phyloP scores from a whole-genome alignment of 2,797 vertebrate species.

The Tinamus major region DNA sequence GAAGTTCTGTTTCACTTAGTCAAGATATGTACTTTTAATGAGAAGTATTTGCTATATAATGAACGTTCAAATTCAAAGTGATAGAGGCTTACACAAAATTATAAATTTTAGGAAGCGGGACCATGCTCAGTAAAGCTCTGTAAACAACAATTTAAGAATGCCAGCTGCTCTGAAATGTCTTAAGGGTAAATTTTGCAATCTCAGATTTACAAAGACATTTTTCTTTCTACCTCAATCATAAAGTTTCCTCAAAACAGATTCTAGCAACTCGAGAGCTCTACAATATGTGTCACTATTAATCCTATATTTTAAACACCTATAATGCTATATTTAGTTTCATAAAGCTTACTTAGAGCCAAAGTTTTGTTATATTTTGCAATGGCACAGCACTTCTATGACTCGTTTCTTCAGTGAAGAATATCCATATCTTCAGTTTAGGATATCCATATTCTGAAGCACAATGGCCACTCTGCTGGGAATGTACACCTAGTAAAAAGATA shows the following conservation, averaged over 20 bases:
- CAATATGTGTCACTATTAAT: constrained; percentile 60
- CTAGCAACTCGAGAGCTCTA: constrained; percentile 60
- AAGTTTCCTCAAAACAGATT: constrained; percentile 14
- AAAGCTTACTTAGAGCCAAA: constrained; percentile 48
- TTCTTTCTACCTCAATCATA: constrained; percentile 11
- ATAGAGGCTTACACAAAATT: constrained; percentile 52
- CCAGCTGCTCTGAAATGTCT: constrained; percentile 35
- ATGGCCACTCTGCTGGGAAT: constrained; percentile 97
- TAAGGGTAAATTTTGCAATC: constrained; percentile 30
- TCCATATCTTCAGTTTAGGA: constrained; percentile 69
- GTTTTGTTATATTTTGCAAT: constrained; percentile 2
- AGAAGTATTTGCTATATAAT: constrained; percentile 47
- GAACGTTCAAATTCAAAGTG: constrained; percentile 54
- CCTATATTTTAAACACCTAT: constrained; percentile 55
- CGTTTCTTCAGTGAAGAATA: not conserved
- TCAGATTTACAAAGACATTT: constrained; percentile 26
- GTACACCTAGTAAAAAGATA: constrained; percentile 87
- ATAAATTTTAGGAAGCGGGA: constrained; percentile 38
- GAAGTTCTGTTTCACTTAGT: constrained; percentile 45
- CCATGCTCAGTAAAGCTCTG: constrained; percentile 46
- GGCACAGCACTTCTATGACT: constrained; percentile 22
- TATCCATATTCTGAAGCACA: constrained; percentile 90
- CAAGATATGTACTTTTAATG: constrained; percentile 55
- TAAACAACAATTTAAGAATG: constrained; percentile 49
- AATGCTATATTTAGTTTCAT: constrained; percentile 55